phyloP scores from a whole-genome alignment of 2,113 vertebrate genomes.

The Zapus hudsonius region DNA sequence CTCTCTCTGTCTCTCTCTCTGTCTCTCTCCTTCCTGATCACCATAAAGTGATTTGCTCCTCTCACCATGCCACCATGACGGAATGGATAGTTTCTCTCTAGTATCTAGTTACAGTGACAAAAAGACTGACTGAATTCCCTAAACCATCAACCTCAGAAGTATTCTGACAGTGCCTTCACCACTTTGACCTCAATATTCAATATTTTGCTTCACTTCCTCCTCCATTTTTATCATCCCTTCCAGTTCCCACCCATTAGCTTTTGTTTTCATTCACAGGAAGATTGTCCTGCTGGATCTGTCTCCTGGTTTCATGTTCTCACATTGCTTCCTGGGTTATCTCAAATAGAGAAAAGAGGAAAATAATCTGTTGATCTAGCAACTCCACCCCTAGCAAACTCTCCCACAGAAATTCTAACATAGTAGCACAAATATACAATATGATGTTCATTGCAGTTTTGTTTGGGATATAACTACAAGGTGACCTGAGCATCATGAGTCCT shows the following conservation, averaged over 20 bases:
- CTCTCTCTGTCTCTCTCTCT: too few species aligned
- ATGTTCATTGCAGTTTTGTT: background rate
- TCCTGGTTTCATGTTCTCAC: background rate
- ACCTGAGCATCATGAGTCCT: background rate
- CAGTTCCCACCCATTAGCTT: background rate
- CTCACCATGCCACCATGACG: too few species aligned
- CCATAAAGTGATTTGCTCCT: too few species aligned
- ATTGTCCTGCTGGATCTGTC: background rate
- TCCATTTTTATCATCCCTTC: too few species aligned
- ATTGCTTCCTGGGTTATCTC: background rate
- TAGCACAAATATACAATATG: background rate
- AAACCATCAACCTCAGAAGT: background rate
- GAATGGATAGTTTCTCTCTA: too few species aligned
- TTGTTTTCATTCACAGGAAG: background rate
- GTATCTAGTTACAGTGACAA: too few species aligned
- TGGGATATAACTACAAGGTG: background rate
- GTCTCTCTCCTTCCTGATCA: too few species aligned
- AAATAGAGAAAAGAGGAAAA: background rate
- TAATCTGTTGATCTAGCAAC: background rate
- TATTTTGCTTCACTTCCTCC: background rate
- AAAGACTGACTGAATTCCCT: background rate
- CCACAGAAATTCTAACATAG: background rate
- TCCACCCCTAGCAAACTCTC: background rate
- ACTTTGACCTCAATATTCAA: background rate
- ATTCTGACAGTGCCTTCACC: background rate